phyloP scores from a whole-genome alignment of 2,888 invertebrate genomes.

The Blastobasis adustella region DNA sequence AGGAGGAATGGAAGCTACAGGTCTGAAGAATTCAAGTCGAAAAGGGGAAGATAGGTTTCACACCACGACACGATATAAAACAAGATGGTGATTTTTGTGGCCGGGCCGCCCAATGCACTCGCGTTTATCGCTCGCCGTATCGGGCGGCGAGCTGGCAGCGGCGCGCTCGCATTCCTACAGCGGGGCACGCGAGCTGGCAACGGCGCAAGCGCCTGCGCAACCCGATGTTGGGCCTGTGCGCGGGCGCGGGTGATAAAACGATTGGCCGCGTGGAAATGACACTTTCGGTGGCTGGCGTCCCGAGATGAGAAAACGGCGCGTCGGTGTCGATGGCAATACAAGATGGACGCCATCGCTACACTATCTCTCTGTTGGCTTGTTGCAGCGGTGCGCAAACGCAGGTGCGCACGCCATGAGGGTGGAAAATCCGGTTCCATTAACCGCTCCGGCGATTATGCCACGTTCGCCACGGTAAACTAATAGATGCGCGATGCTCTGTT shows the following conservation, averaged over 20 bases:
- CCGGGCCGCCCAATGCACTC: slow-evolving; percentile 66
- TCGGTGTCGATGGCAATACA: not conserved
- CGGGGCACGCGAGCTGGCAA: slow-evolving; percentile 63
- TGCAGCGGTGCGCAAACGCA: too few species aligned
- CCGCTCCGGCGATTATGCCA: too few species aligned
- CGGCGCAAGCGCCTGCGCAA: slow-evolving; percentile 45
- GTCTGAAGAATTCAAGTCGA: too few species aligned
- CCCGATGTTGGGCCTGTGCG: slow-evolving; percentile 43
- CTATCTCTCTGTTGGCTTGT: too few species aligned
- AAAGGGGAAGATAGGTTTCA: too few species aligned
- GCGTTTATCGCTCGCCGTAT: slow-evolving; percentile 51
- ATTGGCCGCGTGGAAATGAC: slow-evolving; percentile 43
- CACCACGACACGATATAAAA: slow-evolving; percentile 16
- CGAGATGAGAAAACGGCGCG: not conserved
- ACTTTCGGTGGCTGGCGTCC: slow-evolving; percentile 1
- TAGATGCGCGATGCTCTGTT: too few species aligned
- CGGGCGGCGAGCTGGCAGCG: slow-evolving; percentile 54
- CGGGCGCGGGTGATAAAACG: slow-evolving; percentile 44
- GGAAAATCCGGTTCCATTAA: slow-evolving; percentile 28
- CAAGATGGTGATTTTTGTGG: slow-evolving; percentile 50
- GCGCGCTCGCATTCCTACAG: slow-evolving; percentile 60
- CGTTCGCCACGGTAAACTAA: too few species aligned
- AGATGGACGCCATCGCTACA: too few species aligned
- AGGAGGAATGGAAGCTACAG: too few species aligned
- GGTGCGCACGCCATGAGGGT: slow-evolving; percentile 17